Evolutionary conservation across 37 sponge, comb jelly and placozoan genomes (phyloP).

Genomic region (Hexactinellida sp.): DNA sequence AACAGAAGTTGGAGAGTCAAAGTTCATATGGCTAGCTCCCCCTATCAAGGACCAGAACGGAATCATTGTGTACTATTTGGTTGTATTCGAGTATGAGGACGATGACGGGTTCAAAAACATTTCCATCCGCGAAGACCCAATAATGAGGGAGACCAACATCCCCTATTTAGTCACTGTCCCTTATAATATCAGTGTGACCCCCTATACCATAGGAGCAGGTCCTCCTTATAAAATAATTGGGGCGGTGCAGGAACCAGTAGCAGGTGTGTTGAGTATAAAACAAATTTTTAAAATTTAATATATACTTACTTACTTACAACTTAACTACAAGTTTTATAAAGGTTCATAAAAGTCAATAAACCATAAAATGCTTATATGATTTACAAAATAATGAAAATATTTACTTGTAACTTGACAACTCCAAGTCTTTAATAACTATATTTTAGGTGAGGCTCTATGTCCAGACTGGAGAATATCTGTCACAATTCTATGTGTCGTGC

Average conservation of each 20-base stretch:
- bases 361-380: no score
- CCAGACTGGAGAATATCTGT: neutral
- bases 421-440: no score
- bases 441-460: neutral
- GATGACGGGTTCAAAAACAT: neutral
- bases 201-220: slow-evolving; percentile 1
- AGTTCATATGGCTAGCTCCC: neutral
- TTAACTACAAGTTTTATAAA: no score
- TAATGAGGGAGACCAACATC: neutral
- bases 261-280: no score
- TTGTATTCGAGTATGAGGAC: neutral
- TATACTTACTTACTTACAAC: no score
- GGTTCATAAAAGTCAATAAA: no score
- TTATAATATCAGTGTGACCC: neutral
- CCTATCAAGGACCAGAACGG: neutral
- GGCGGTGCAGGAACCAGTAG: neutral
- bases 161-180: neutral
- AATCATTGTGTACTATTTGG: neutral
- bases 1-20: neutral
- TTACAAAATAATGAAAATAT: no score
- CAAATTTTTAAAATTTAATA: no score
- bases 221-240: neutral
- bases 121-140: neutral
- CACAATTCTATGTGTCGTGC: neutral
- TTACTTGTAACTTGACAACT: no score